These are phyloP conservation scores for Rhamnusium bicolor DNA, from an alignment of 2,888 invertebrate genomes.

Conservation along the genomic window DNA sequence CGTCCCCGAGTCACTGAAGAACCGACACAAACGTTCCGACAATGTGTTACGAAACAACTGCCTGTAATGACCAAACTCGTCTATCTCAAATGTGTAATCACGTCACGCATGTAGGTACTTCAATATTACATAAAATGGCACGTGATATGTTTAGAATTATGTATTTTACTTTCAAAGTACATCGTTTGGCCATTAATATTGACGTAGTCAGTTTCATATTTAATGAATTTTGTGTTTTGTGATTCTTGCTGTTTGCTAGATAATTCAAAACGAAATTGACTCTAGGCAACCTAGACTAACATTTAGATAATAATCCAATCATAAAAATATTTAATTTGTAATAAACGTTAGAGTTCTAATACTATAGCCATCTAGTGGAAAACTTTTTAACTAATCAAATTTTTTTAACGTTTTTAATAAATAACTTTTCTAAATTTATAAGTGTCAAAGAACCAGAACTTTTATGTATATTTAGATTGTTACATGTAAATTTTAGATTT, in stretches of 20 bases:
- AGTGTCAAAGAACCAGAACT: too few relatives aligned
- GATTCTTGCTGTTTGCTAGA: not conserved
- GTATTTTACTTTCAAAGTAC: not conserved
- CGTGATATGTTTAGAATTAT: slow-evolving; percentile 5
- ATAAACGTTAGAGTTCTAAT: too few relatives aligned
- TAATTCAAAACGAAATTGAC: too few relatives aligned
- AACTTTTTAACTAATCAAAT: too few relatives aligned
- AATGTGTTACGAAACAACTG: slow-evolving; percentile 20
- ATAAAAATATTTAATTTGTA: too few relatives aligned
- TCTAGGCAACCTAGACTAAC: too few relatives aligned
- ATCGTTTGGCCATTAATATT: not conserved
- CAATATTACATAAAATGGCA: not conserved
- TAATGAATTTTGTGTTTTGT: not conserved
- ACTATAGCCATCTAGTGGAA: too few relatives aligned
- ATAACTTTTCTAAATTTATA: too few relatives aligned
- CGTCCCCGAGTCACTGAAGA: not conserved
- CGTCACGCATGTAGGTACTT: slow-evolving; percentile 9
- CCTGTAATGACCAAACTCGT: slow-evolving; percentile 17
- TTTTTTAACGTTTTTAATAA: too few relatives aligned
- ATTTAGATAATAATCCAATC: too few relatives aligned
- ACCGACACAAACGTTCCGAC: slow-evolving; percentile 3
- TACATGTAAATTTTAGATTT: too few relatives aligned
- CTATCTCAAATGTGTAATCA: slow-evolving; percentile 8
- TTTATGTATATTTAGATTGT: too few relatives aligned
- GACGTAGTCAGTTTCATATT: not conserved